phyloP scores from a whole-genome alignment of 2,797 vertebrate species.

The Lateolabrax maculatus region DNA sequence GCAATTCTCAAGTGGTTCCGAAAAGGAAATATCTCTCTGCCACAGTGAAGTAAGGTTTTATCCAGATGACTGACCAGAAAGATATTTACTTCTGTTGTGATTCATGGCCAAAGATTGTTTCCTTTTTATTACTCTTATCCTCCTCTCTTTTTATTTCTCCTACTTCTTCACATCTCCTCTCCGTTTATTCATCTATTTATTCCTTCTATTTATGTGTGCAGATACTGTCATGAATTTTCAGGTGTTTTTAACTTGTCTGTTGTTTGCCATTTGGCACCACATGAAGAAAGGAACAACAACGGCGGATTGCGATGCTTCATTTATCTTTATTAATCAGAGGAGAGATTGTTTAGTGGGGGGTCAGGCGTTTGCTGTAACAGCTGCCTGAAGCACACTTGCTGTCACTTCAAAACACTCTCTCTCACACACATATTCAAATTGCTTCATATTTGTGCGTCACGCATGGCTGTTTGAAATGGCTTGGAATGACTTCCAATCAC shows the following conservation, averaged over 20 bases:
- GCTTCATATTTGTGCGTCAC: conserved; percentile 30
- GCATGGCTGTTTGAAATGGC: conserved; percentile 50
- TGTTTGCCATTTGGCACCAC: conserved; percentile 53
- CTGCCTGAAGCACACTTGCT: conserved; percentile 52
- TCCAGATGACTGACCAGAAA: conserved; percentile 52
- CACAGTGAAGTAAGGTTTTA: conserved; percentile 63
- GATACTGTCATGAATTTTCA: conserved; percentile 22
- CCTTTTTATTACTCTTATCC: conserved; percentile 16
- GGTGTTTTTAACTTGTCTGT: conserved; percentile 9
- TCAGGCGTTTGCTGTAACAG: conserved; percentile 50
- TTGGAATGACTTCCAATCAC: conserved; percentile 56
- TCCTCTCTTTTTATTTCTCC: background rate
- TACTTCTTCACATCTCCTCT: background rate
- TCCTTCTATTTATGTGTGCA: conserved; percentile 14
- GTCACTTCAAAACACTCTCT: conserved; percentile 28
- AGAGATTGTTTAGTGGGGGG: conserved; percentile 47
- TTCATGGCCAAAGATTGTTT: conserved; percentile 30
- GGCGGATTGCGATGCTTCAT: conserved; percentile 63
- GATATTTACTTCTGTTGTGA: conserved; percentile 57
- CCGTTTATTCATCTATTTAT: conserved; percentile 25
- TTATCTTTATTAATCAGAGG: conserved; percentile 79
- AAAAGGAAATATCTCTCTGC: conserved; percentile 64
- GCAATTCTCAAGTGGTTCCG: conserved; percentile 56
- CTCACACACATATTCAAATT: conserved; percentile 26
- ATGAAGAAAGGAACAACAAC: conserved; percentile 52